Base-by-base conservation (phyloP, 2,113 vertebrate species). In the Corythoichthys haematopterus region DNA sequence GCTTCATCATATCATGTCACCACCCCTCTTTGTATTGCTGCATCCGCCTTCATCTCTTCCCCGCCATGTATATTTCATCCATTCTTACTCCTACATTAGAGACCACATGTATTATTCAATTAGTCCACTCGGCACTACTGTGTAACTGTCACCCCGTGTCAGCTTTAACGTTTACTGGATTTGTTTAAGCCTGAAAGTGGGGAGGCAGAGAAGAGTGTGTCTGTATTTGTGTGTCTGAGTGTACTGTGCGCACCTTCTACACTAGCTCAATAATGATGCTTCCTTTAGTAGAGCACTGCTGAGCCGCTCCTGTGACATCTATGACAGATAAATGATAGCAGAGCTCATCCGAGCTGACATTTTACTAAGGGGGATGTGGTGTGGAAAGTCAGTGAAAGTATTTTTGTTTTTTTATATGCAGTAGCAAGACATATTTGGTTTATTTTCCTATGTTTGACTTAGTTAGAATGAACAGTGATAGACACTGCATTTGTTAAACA, bases 61-160 rank as follows among this genome's bases (percentile, higher is more conserved):
- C 70, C 69, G 65, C 59, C 86, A 88, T 90, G 85, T 86, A 88
- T 88, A 87, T 86, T 88, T 90, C 72, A 88, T 87, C 82, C 80
- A 73, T 68, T 80, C 80, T 83, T 82, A 83, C 85, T 83, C 72
- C 72, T 76, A 85, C 86, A 87, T 88, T 87, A 84, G 82, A 82
- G 81, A 77, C 45, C 1, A 46, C 85, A 90, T 89, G 79, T 82
- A 89, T 89, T 90, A 90, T 90, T 90, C 73, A 90, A 84, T 86
- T 75, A 76, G 81, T 83, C 78, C 81, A 77, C 72, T 87, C 82
- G 85, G 86, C 84, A 83, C 79, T 64, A 76, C 84, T 70, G 87
- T 80, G 81, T 83, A 82, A 79, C 87, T 89, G 87, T 89, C 88
- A 76, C 78, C 80, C 78, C 61, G 71, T n/a, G 84, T 89, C 86